Conservation (phyloP, 2,888 invertebrate species). For the Spilosoma lubricipeda region DNA sequence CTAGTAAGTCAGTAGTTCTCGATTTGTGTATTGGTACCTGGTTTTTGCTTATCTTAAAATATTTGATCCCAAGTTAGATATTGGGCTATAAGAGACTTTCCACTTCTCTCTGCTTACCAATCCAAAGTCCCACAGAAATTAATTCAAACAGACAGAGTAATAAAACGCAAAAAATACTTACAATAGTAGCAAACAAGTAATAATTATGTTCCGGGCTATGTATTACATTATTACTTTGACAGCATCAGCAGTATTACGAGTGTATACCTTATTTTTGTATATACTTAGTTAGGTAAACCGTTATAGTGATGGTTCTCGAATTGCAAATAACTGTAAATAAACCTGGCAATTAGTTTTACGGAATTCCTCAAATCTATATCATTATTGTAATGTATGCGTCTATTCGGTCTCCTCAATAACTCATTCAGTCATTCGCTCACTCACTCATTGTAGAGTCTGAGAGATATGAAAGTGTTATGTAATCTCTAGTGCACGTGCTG, state of each 20-base stretch:
- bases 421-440: too few species aligned
- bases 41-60: too few species aligned
- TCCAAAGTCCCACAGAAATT: neutral
- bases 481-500: too few species aligned
- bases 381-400: too few species aligned
- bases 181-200: neutral
- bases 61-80: neutral
- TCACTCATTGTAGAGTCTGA: too few species aligned
- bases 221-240: neutral
- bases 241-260: neutral
- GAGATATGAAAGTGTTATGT: too few species aligned
- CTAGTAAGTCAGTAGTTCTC: neutral
- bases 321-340: neutral
- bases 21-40: too few species aligned
- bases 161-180: neutral
- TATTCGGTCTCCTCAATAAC: too few species aligned
- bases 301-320: neutral
- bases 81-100: neutral
- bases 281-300: neutral
- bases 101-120: too few species aligned
- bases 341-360: neutral
- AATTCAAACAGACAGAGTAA: neutral
- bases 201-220: neutral
- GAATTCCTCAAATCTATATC: too few species aligned
- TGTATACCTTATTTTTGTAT: neutral